Conservation (phyloP, 1,140 invertebrate species). For the Rhagoletis zephyria region DNA sequence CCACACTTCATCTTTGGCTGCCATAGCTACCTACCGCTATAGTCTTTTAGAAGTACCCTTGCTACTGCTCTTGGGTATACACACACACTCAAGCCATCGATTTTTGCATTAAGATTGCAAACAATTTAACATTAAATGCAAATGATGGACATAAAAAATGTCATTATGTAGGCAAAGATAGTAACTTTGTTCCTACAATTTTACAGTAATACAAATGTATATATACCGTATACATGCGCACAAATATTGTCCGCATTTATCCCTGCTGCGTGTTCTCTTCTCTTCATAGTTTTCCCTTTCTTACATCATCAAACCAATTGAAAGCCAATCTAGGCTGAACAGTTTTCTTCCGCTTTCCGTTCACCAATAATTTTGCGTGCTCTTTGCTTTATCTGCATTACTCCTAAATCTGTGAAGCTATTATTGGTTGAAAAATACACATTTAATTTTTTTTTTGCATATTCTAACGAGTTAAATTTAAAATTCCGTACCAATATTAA, state of each 20-base stretch:
- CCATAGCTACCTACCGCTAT: slow-evolving; percentile 19
- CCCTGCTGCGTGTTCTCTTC: not conserved
- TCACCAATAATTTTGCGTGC: no score
- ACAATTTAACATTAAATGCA: slow-evolving; percentile 49
- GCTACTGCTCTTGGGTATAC: not conserved
- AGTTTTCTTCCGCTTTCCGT: no score
- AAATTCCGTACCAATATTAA: no score
- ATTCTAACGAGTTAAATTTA: no score
- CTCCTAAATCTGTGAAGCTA: no score
- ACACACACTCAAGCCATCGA: slow-evolving; percentile 21
- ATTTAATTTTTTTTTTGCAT: no score
- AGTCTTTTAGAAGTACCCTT: slow-evolving; percentile 14
- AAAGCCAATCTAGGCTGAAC: slow-evolving; percentile 22
- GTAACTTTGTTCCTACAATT: not conserved
- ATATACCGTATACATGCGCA: no score
- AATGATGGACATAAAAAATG: slow-evolving; percentile 22
- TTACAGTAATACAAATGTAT: not conserved
- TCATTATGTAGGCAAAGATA: not conserved
- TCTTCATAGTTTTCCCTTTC: not conserved
- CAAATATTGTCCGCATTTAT: not conserved
- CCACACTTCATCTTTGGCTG: not conserved
- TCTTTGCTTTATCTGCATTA: no score
- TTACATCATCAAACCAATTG: slow-evolving; percentile 1
- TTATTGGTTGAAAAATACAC: no score
- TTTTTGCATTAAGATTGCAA: slow-evolving; percentile 39